Base-by-base conservation (phyloP, 2,888 invertebrate species). In the Agriotes lineatus region DNA sequence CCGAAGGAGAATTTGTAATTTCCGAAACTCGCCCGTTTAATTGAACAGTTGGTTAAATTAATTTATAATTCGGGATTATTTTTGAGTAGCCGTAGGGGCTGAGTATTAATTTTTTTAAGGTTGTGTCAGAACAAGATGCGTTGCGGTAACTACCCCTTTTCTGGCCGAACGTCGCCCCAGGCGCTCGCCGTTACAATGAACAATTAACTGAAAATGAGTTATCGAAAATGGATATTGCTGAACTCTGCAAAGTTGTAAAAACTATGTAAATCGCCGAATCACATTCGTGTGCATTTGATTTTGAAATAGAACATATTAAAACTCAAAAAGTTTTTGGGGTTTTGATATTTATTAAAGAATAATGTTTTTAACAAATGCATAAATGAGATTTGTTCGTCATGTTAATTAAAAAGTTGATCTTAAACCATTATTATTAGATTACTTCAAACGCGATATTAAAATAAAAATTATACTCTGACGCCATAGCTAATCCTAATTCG, bases 61-160 rank as follows among this genome's bases (percentile, higher is more conserved):
- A 64, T 42, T 62, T 63, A 56, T 56, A 76, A 76, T 76, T 71
- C 63, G 57, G 67, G 69, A 76, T 76, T 76, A 77, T 78, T 78
- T 79, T 78, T 76, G 77, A 72, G 73, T 68, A 68, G 72, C 73
- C 77, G 70, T 45, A 54, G 64, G 74, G 76, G 64, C 59, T 65
- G 66, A 60, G 59, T 71, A 71, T 73, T 73, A 76, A 73, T 75
- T 78, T 76, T 80, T 73, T 75, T 71, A 72, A 70, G 70, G 73
- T 72, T 66, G 74, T 75, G 78, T 79, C 79, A 79, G 78, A 79
- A 79, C 79, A 79, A 79, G 78, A 79, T 76, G 78, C 70, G 76
- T 72, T 67, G 52, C 58, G 33, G 62, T 70, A 69, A 67, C 73
- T 72, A 74, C 74, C 76, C 77, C 73, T 75, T 68, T 67, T 72